These are phyloP conservation scores for Prosapia bicincta DNA, from an alignment of 2,888 invertebrate species.

Conservation along the genomic window DNA sequence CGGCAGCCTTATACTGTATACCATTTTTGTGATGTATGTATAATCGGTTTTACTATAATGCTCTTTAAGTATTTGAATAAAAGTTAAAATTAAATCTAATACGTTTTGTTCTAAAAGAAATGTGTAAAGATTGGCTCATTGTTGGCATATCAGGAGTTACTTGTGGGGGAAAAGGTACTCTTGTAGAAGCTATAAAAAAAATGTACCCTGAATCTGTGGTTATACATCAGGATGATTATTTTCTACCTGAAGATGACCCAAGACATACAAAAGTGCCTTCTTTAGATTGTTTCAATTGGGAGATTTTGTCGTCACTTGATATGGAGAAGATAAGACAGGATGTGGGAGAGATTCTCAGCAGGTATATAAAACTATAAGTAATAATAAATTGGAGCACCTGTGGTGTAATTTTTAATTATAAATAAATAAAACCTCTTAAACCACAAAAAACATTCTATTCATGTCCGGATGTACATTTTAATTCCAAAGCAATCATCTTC, in stretches of 20 bases:
- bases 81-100: neutral
- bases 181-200: slow-evolving; percentile 56
- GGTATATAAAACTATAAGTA: slow-evolving; percentile 19
- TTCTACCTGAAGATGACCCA: slow-evolving; percentile 61
- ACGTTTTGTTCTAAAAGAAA: neutral
- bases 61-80: neutral
- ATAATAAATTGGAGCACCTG: no score
- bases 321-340: slow-evolving; percentile 67
- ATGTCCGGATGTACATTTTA: no score
- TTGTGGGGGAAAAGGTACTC: slow-evolving; percentile 75
- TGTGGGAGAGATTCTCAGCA: slow-evolving; percentile 44
- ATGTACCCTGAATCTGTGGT: slow-evolving; percentile 48
- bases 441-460: no score
- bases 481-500: no score
- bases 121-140: slow-evolving; percentile 49
- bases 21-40: slow-evolving; percentile 41
- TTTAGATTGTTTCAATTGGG: slow-evolving; percentile 73
- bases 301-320: slow-evolving; percentile 65
- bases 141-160: slow-evolving; percentile 77
- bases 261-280: slow-evolving; percentile 60
- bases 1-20: slow-evolving; percentile 62
- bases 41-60: no score
- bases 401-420: no score
- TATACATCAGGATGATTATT: slow-evolving; percentile 75
- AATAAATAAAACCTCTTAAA: no score